Percentiles rank a stretch among this genome's conserved stretches.
These are phyloP conservation scores for Drosophila sproati DNA, from an alignment of 1,140 invertebrate genomes.

Conservation along the genomic window DNA sequence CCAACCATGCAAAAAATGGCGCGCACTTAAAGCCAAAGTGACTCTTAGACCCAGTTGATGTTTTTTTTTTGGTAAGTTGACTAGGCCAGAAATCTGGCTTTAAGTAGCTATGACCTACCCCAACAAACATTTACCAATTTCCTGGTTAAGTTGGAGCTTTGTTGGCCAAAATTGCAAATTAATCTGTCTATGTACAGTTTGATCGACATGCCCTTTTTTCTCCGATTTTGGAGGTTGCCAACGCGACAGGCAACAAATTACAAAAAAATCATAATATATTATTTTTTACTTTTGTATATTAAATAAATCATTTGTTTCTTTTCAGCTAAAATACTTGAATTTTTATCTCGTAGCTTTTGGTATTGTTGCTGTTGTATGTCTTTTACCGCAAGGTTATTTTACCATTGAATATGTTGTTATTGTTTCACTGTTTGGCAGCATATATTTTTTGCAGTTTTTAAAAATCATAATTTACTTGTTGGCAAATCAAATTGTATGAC, in stretches of 20 bases:
- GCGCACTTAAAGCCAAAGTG: slow-evolving; percentile 48
- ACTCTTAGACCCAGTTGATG: slow-evolving; percentile 59
- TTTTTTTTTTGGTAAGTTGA: slow-evolving; percentile 7
- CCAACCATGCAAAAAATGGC: slow-evolving; percentile 64
- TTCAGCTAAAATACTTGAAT: slow-evolving; percentile 32
- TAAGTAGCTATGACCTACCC: slow-evolving; percentile 61
- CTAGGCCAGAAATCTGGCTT: slow-evolving; percentile 26
- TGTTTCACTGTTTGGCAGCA: slow-evolving; percentile 40
- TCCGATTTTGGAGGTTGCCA: slow-evolving; percentile 60
- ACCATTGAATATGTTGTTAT: slow-evolving; percentile 31
- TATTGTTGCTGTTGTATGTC: slow-evolving; percentile 52
- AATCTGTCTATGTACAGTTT: slow-evolving; percentile 49
- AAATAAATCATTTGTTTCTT: slow-evolving; percentile 78
- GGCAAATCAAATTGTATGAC: slow-evolving; percentile 73
- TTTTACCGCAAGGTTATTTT: slow-evolving; percentile 73
- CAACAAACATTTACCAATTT: slow-evolving; percentile 56
- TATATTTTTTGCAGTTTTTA: slow-evolving; percentile 3
- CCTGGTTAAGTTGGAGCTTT: slow-evolving; percentile 56
- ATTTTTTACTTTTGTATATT: slow-evolving; percentile 48
- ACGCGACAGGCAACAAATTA: slow-evolving; percentile 46
- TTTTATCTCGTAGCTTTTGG: slow-evolving; percentile 42
- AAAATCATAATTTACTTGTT: slow-evolving; percentile 79
- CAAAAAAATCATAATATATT: slow-evolving; percentile 59
- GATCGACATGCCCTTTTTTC: slow-evolving; percentile 66
- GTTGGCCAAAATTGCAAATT: slow-evolving; percentile 50